These are phyloP conservation scores for Dipodomys merriami DNA, from an alignment of 2,113 vertebrate species.

Conservation along the genomic window DNA sequence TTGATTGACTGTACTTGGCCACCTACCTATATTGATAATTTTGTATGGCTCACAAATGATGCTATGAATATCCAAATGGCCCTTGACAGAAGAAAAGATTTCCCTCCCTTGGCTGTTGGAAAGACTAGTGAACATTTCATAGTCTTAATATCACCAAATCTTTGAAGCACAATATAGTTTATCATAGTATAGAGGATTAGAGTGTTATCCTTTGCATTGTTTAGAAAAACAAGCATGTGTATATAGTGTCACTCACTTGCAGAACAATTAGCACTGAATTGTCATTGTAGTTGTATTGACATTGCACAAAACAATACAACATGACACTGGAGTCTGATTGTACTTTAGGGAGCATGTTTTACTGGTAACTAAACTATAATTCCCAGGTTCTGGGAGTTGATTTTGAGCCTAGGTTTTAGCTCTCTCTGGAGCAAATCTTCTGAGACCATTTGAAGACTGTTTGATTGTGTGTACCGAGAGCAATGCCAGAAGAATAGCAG, in stretches of 20 bases:
- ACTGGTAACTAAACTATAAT: background rate
- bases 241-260: background rate
- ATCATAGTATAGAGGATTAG: background rate
- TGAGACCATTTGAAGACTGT: background rate
- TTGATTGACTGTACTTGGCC: too few species aligned
- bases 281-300: background rate
- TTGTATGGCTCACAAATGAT: too few species aligned
- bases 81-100: too few species aligned
- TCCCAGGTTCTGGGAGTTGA: background rate
- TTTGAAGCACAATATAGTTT: background rate
- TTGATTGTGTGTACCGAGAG: background rate
- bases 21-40: too few species aligned
- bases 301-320: background rate
- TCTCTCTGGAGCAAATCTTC: background rate
- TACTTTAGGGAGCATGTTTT: background rate
- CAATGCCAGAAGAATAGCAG: background rate
- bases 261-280: background rate
- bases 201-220: background rate
- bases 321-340: background rate
- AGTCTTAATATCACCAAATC: background rate
- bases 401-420: background rate
- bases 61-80: too few species aligned
- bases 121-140: background rate
- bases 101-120: background rate
- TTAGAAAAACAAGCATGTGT: background rate